These are phyloP conservation scores for Otolemur crassicaudatus DNA, from an alignment of 2,797 vertebrate genomes.

Conservation along the genomic window DNA sequence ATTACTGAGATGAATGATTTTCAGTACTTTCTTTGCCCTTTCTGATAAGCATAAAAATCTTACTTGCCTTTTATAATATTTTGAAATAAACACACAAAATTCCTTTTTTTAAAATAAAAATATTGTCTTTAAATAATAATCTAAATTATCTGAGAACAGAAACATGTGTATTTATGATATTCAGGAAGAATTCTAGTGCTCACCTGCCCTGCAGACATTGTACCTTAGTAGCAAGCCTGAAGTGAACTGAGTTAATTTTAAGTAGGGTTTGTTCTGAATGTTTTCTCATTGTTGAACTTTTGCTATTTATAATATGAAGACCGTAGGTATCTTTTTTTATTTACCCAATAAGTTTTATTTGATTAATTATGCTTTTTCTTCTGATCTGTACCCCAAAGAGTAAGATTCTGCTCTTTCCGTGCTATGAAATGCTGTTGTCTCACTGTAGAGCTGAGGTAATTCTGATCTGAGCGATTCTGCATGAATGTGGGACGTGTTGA, in stretches of 20 bases:
- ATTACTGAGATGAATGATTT: background rate
- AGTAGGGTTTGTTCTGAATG: background rate
- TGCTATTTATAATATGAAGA: background rate
- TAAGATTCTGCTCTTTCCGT: background rate
- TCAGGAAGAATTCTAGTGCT: background rate
- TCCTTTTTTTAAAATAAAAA: background rate
- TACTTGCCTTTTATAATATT: background rate
- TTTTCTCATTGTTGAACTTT: constrained; percentile 15
- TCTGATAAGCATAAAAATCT: background rate
- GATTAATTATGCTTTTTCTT: constrained; percentile 26
- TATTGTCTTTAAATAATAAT: background rate
- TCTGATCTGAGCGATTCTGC: background rate
- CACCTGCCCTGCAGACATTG: no score
- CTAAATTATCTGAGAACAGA: background rate
- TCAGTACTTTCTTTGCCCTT: background rate
- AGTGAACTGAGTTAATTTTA: background rate
- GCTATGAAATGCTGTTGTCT: background rate
- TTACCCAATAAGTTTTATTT: background rate
- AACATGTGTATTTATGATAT: background rate
- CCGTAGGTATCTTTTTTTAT: background rate
- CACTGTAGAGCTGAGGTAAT: background rate
- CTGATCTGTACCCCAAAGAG: background rate
- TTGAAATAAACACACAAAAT: constrained; percentile 37
- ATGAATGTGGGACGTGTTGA: background rate
- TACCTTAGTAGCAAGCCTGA: background rate